These are phyloP conservation scores for Hydrolagus affinis DNA, from an alignment of 2,113 vertebrate genomes.

Conservation along the genomic window DNA sequence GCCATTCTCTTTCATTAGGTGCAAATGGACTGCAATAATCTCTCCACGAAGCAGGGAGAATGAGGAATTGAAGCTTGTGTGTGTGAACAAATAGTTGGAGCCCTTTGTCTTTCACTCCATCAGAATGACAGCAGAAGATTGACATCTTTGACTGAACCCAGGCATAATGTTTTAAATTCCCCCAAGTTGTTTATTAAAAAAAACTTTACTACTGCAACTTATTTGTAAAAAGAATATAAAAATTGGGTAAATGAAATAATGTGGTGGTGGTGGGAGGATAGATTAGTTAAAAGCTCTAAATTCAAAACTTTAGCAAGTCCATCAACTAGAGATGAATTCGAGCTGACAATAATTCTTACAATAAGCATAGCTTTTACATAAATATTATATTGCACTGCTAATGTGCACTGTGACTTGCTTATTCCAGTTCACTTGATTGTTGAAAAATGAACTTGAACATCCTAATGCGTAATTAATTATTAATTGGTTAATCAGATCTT, in stretches of 20 bases:
- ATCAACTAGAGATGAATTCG: constrained; percentile 21
- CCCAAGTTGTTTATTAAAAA: neutral
- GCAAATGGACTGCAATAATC: neutral
- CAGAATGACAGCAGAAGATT: neutral
- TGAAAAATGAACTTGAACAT: constrained; percentile 23
- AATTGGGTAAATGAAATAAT: neutral
- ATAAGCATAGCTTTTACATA: constrained; percentile 14
- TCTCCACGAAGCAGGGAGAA: neutral
- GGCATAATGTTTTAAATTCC: neutral
- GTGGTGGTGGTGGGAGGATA: neutral
- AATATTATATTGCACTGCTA: constrained; percentile 27
- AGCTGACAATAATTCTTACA: constrained; percentile 7
- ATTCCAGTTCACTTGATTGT: constrained; percentile 13
- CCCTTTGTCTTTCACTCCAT: neutral
- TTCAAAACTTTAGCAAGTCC: neutral
- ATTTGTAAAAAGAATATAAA: neutral
- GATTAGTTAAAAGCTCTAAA: neutral
- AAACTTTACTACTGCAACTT: neutral
- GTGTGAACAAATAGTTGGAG: neutral
- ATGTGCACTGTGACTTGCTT: constrained; percentile 14
- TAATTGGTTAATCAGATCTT: constrained; percentile 12
- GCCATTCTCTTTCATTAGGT: neutral
- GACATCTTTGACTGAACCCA: neutral
- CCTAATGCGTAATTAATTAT: constrained; percentile 25
- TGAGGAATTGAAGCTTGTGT: neutral